These are phyloP conservation scores for Vipera ursinii DNA, from an alignment of 2,797 vertebrate genomes.

Conservation along the genomic window DNA sequence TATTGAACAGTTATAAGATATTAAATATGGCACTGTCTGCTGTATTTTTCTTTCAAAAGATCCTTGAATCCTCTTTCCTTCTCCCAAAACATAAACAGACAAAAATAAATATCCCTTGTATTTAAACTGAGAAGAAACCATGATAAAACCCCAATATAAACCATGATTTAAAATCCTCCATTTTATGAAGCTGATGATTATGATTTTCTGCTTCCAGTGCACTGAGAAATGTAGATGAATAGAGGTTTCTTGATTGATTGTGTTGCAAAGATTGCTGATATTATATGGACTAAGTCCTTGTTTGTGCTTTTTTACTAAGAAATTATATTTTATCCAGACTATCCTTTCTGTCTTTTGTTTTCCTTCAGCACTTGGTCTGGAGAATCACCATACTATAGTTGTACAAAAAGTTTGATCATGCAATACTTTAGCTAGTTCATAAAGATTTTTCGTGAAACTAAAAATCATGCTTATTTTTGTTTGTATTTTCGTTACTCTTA, in stretches of 20 bases:
- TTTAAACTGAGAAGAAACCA: constrained; percentile 24
- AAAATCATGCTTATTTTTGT: constrained; percentile 36
- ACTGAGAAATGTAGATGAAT: background rate
- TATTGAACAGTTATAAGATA: constrained; percentile 35
- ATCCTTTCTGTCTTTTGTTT: background rate
- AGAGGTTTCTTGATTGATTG: background rate
- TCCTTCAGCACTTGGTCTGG: background rate
- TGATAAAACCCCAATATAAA: background rate
- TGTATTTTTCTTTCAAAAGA: constrained; percentile 42
- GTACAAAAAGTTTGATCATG: constrained; percentile 14
- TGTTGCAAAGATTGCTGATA: background rate
- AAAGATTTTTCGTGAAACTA: constrained; percentile 39
- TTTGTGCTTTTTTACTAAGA: background rate
- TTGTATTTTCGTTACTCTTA: constrained; percentile 7
- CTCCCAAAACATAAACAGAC: constrained; percentile 45
- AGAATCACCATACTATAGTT: background rate
- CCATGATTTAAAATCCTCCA: background rate
- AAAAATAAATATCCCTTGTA: constrained; percentile 57
- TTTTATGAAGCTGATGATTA: background rate
- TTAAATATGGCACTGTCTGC: constrained; percentile 42
- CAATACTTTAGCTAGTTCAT: background rate
- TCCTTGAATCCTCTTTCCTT: constrained; percentile 53
- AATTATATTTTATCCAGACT: background rate
- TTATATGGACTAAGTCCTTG: background rate
- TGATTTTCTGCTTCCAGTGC: background rate